A percentile compares a stretch with the other conserved stretches of the same genome.
These are phyloP conservation scores for Latrodectus geometricus DNA, from an alignment of 1,140 invertebrate species.

Conservation along the genomic window DNA sequence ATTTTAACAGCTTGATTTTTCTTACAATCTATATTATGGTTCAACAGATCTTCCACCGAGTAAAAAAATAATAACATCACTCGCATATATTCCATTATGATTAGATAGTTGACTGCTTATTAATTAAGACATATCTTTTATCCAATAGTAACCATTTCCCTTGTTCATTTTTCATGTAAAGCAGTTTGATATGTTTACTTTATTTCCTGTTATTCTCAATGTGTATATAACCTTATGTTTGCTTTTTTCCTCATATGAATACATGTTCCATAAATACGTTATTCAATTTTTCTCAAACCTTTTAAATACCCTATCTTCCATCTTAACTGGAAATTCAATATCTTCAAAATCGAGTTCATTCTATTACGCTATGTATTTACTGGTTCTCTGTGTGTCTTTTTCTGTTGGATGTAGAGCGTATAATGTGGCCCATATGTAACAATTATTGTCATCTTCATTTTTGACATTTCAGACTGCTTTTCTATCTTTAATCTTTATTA, in stretches of 20 bases:
- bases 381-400: background rate
- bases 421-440: conserved; percentile 49
- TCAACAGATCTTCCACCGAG: background rate
- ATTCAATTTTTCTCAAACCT: conserved; percentile 44
- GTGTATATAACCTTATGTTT: background rate
- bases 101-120: background rate
- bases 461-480: conserved; percentile 46
- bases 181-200: conserved; percentile 27
- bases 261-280: conserved; percentile 39
- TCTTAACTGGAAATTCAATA: background rate
- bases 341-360: conserved; percentile 7
- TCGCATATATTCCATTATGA: conserved; percentile 3
- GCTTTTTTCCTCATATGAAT: background rate
- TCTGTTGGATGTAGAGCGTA: conserved; percentile 12
- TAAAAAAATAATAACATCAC: conserved; percentile 8
- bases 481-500: conserved; percentile 20
- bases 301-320: conserved; percentile 2
- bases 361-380: conserved; percentile 15
- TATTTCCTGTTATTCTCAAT: conserved; percentile 14
- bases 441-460: conserved; percentile 51
- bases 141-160: conserved; percentile 14
- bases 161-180: conserved; percentile 19
- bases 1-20: too few relatives aligned
- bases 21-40: background rate
- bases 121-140: conserved; percentile 1